These are phyloP conservation scores for Luscinia luscinia DNA, from an alignment of 2,797 vertebrate species.

Conservation along the genomic window DNA sequence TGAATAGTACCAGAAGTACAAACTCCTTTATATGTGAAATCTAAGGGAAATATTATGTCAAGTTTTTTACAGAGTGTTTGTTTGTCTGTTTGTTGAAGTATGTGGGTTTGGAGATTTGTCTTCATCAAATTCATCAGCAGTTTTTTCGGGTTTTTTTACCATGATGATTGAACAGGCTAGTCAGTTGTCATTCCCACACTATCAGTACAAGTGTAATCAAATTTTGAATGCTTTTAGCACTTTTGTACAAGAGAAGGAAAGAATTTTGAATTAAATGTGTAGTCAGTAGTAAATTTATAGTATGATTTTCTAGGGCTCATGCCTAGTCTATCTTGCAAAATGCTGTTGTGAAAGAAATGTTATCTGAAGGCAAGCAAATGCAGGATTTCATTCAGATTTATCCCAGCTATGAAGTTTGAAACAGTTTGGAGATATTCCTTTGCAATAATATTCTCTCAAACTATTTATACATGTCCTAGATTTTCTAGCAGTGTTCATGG, in stretches of 20 bases:
- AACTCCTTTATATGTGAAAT: neutral
- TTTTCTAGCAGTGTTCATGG: neutral
- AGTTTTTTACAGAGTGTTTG: neutral
- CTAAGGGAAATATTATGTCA: neutral
- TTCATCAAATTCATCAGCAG: neutral
- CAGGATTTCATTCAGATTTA: slow-evolving; percentile 3
- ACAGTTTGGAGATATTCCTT: neutral
- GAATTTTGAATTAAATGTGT: neutral
- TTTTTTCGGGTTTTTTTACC: neutral
- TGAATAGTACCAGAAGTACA: neutral
- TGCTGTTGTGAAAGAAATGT: neutral
- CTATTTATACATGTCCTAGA: slow-evolving; percentile 6
- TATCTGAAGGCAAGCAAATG: neutral
- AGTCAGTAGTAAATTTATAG: neutral
- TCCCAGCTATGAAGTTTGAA: slow-evolving; percentile 1
- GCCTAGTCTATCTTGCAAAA: neutral
- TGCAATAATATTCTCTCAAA: neutral
- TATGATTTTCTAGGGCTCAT: neutral
- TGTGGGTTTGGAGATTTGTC: neutral
- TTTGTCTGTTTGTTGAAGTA: neutral
- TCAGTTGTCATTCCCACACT: neutral
- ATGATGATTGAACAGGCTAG: neutral
- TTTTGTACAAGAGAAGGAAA: neutral
- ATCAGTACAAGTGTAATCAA: neutral
- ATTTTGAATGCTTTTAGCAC: neutral